phyloP scores from a whole-genome alignment of 2,888 invertebrate genomes.

The Caenorhabditis wallacei region DNA sequence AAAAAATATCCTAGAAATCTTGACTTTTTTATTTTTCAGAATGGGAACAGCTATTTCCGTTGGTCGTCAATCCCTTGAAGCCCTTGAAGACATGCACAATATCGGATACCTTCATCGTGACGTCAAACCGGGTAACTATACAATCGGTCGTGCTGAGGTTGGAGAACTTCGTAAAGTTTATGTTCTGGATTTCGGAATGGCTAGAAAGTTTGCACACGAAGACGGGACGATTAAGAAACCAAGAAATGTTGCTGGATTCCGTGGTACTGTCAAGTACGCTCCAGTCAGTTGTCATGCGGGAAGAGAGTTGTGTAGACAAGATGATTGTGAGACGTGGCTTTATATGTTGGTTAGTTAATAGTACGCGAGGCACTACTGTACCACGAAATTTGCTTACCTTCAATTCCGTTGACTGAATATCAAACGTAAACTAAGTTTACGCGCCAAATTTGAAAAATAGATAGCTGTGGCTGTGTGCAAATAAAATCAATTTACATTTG shows the following conservation, averaged over 20 bases:
- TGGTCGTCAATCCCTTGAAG: slow-evolving; percentile 77
- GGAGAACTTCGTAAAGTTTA: slow-evolving; percentile 78
- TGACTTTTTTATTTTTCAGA: slow-evolving; percentile 51
- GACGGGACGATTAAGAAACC: slow-evolving; percentile 78
- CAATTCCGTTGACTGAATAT: too few species aligned
- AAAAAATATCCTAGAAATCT: too few species aligned
- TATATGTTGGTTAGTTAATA: slow-evolving; percentile 76
- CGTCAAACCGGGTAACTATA: slow-evolving; percentile 79
- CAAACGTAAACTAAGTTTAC: too few species aligned
- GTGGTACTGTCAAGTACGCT: slow-evolving; percentile 76
- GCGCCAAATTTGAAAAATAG: too few species aligned
- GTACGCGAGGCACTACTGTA: neutral
- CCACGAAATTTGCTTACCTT: too few species aligned
- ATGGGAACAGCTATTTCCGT: slow-evolving; percentile 79
- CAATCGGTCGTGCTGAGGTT: slow-evolving; percentile 77
- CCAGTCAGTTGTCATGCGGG: slow-evolving; percentile 76
- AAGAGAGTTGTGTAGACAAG: slow-evolving; percentile 75
- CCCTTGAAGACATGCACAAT: slow-evolving; percentile 80
- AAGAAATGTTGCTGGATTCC: slow-evolving; percentile 76
- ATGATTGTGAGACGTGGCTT: slow-evolving; percentile 78
- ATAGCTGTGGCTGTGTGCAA: too few species aligned
- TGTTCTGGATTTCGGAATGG: slow-evolving; percentile 81
- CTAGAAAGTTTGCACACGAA: slow-evolving; percentile 77
- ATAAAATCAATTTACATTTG: too few species aligned
- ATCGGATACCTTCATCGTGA: slow-evolving; percentile 77